Evolutionary conservation across 2,888 invertebrate species (phyloP).

Genomic region (Ornithoptera alexandrae): DNA sequence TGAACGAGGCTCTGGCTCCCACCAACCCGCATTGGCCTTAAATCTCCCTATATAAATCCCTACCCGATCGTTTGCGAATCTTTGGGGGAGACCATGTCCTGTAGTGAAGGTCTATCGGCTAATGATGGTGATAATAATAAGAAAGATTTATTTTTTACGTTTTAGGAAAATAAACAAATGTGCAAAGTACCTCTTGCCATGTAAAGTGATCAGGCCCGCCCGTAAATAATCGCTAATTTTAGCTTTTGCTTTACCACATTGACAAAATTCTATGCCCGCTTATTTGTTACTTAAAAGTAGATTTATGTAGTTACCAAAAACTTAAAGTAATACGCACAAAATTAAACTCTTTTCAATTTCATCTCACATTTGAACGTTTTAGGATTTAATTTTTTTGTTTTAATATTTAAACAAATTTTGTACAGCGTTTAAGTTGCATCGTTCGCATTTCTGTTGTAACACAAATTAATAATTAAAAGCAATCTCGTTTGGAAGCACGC

Average conservation of each 20-base stretch:
- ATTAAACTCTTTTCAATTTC: too few relatives aligned
- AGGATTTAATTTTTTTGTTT: not conserved
- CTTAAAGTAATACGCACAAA: too few relatives aligned
- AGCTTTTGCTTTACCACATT: not conserved
- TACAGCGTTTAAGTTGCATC: conserved; percentile 13
- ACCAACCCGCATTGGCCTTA: too few relatives aligned
- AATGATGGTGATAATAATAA: too few relatives aligned
- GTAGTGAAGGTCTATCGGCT: too few relatives aligned
- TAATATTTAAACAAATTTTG: not conserved
- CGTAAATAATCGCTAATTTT: not conserved
- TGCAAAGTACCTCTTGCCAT: not conserved
- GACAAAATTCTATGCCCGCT: not conserved
- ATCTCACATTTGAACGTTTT: too few relatives aligned
- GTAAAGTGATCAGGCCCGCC: not conserved
- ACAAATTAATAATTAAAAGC: conserved; percentile 27
- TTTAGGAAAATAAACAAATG: not conserved
- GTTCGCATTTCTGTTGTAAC: conserved; percentile 15
- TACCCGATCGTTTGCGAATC: too few relatives aligned
- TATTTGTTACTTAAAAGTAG: not conserved
- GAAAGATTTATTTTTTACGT: not conserved
- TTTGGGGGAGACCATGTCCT: too few relatives aligned
- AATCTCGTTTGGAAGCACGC: conserved; percentile 25
- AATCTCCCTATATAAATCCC: too few relatives aligned
- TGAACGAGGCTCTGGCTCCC: too few relatives aligned
- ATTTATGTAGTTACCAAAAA: not conserved